phyloP scores from a whole-genome alignment of 2,113 vertebrate genomes.

The Elachura formosa region DNA sequence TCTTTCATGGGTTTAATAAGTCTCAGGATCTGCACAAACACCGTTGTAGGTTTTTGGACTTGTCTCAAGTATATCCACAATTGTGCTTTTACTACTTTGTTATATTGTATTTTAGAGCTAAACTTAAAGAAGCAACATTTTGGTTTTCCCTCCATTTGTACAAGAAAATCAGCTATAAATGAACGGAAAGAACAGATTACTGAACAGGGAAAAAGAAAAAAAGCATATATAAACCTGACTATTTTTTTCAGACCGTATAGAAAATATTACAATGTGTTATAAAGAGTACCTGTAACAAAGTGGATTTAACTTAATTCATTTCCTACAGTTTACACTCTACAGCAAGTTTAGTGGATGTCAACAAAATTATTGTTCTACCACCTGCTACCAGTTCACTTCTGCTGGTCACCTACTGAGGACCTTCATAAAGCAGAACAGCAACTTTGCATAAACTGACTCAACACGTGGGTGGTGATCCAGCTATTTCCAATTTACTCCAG shows the following conservation, averaged over 20 bases:
- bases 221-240: neutral
- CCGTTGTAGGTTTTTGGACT: constrained; percentile 83
- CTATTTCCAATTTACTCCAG: neutral
- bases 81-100: constrained; percentile 89
- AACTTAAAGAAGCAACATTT: constrained; percentile 97
- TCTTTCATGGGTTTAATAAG: constrained; percentile 88
- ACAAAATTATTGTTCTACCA: neutral
- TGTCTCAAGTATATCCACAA: constrained; percentile 94
- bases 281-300: neutral
- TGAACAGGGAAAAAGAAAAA: constrained; percentile 46
- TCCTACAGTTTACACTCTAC: neutral
- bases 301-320: neutral
- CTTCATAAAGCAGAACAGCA: neutral
- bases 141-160: constrained; percentile 85
- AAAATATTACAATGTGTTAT: neutral
- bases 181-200: constrained; percentile 62
- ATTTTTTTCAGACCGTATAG: neutral
- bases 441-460: neutral
- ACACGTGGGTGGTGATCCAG: neutral
- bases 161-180: constrained; percentile 83
- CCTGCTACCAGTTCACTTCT: neutral
- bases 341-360: neutral
- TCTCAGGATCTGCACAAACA: constrained; percentile 95
- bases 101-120: constrained; percentile 88
- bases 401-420: neutral